Conservation (phyloP, 2,113 vertebrate genomes). For the Clarias magur region DNA sequence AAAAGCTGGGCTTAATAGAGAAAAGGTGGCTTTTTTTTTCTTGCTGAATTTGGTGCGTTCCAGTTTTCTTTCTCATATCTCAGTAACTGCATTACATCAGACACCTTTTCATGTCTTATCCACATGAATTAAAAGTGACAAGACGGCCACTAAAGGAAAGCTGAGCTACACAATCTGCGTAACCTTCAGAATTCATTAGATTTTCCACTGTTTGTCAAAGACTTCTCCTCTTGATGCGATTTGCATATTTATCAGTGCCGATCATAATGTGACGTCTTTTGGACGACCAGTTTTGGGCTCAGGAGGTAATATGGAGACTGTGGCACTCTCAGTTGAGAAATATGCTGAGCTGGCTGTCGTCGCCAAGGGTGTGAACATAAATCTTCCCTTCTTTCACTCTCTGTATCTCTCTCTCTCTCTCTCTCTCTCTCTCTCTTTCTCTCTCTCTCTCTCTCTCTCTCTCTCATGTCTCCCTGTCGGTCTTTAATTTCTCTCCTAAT, state of each 20-base stretch:
- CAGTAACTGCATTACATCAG: constrained; percentile 73
- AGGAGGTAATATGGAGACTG: constrained; percentile 60
- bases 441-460: constrained; percentile 11
- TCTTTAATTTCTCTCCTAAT: constrained; percentile 38
- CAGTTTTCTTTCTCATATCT: constrained; percentile 51
- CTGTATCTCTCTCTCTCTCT: constrained; percentile 16
- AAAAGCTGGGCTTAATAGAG: constrained; percentile 46
- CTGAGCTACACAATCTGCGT: constrained; percentile 76
- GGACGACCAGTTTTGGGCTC: constrained; percentile 2
- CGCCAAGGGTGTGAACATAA: constrained; percentile 69
- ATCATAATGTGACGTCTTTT: constrained; percentile 82
- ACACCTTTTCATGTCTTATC: constrained; percentile 65
- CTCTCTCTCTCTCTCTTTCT: constrained; percentile 10
- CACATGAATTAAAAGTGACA: constrained; percentile 64
- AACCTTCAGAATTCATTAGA: constrained; percentile 83
- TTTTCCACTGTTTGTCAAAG: constrained; percentile 83
- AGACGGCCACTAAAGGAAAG: constrained; percentile 64
- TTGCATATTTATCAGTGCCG: constrained; percentile 92
- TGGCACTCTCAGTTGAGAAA: constrained; percentile 75
- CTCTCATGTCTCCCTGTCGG: constrained; percentile 31
- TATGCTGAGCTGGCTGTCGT: constrained; percentile 73
- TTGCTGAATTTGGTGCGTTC: constrained; percentile 49
- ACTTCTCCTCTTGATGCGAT: constrained; percentile 78
- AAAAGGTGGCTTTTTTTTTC: constrained; percentile 40
- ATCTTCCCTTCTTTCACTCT: constrained; percentile 52